These are phyloP conservation scores for Listronotus bonariensis DNA, from an alignment of 1,140 invertebrate species.

Conservation along the genomic window DNA sequence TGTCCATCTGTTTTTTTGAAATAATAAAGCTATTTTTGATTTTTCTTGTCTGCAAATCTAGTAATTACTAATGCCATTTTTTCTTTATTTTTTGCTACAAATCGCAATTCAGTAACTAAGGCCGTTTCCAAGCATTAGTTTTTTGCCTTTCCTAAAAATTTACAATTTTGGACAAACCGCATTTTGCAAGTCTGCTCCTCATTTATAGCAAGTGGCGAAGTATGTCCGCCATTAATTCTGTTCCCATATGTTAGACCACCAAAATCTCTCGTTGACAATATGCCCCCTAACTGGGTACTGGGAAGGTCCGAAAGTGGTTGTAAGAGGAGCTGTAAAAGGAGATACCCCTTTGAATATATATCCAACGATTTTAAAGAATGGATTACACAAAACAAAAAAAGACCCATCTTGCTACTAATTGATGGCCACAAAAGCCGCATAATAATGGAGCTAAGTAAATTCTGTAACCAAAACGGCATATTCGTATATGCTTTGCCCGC, in stretches of 20 bases:
- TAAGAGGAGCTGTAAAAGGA: conserved; percentile 53
- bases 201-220: conserved; percentile 41
- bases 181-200: no score
- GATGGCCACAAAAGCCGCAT: conserved; percentile 56
- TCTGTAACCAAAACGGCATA: conserved; percentile 53
- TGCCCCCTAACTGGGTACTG: conserved; percentile 47
- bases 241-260: conserved; percentile 9
- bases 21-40: no score
- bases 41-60: no score
- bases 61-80: no score
- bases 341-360: conserved; percentile 15
- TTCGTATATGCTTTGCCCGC: conserved; percentile 54
- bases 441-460: conserved; percentile 48
- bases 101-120: no score
- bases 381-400: conserved; percentile 45
- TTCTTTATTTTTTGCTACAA: no score
- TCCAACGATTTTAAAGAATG: conserved; percentile 36
- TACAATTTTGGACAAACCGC: no score
- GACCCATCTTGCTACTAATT: conserved; percentile 48
- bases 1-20: no score
- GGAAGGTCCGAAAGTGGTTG: conserved; percentile 54
- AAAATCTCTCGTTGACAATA: neutral
- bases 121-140: no score
- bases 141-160: no score
- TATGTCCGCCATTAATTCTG: conserved; percentile 1